Evolutionary conservation across 2,113 vertebrate genomes (phyloP).

Genomic region (Cyprinodon tularosa): DNA sequence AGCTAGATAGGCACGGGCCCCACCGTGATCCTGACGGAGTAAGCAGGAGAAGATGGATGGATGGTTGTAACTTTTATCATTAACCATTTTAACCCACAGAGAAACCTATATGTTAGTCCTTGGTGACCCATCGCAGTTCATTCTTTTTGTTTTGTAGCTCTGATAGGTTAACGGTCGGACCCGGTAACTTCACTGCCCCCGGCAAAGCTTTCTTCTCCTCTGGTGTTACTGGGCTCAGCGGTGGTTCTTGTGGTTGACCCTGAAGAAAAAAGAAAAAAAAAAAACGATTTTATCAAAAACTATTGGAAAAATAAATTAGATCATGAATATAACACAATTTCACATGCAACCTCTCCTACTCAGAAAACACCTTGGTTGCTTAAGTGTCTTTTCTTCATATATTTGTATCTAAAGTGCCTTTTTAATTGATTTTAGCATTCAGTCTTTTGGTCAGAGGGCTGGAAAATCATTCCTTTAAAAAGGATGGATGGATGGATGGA

Average conservation of each 20-base stretch:
- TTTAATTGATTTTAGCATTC: no score
- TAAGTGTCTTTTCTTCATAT: no score
- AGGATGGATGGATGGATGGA: no score
- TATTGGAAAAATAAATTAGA: not conserved
- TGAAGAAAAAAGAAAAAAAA: slow-evolving; percentile 3
- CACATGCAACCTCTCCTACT: no score
- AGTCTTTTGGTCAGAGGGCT: no score
- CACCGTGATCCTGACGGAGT: no score
- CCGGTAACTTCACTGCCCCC: slow-evolving; percentile 92
- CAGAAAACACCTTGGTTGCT: no score
- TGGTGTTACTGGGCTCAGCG: slow-evolving; percentile 50
- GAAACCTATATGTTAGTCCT: slow-evolving; percentile 71
- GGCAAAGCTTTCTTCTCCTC: slow-evolving; percentile 89
- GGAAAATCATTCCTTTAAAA: no score
- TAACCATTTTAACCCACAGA: not conserved
- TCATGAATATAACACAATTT: not conserved
- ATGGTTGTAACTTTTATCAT: not conserved
- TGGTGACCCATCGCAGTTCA: slow-evolving; percentile 86
- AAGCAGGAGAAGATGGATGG: no score
- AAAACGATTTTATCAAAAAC: not conserved
- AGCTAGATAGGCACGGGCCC: no score
- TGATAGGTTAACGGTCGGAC: slow-evolving; percentile 90
- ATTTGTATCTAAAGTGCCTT: no score
- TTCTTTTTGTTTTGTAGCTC: slow-evolving; percentile 97
- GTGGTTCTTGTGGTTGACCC: slow-evolving; percentile 45